Conservation (phyloP, 1,140 invertebrate species). For the Drosophila melanica region DNA sequence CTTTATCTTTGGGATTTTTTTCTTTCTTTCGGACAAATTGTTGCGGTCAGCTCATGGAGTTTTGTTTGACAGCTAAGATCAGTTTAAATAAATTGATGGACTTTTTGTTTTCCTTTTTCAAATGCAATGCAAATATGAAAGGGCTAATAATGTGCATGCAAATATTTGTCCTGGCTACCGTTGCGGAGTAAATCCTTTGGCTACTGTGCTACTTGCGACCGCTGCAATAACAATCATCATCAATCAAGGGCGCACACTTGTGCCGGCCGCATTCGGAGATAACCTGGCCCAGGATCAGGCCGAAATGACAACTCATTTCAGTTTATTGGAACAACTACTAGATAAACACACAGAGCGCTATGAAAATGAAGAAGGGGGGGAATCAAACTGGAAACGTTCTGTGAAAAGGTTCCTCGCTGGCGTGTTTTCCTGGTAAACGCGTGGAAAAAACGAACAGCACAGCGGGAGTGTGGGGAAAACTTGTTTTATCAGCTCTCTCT, state of each 20-base stretch:
- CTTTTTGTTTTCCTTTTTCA: slow-evolving; percentile 3
- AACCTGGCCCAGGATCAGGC: slow-evolving; percentile 6
- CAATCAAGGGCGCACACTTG: slow-evolving; percentile 68
- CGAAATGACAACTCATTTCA: slow-evolving; percentile 65
- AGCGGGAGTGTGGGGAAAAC: slow-evolving; percentile 46
- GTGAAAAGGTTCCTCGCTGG: slow-evolving; percentile 53
- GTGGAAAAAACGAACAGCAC: slow-evolving; percentile 56
- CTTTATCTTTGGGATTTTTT: slow-evolving; percentile 35
- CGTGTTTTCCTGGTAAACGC: slow-evolving; percentile 73
- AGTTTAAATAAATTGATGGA: slow-evolving; percentile 51
- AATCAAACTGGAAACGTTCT: slow-evolving; percentile 31
- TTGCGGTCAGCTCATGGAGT: slow-evolving; percentile 55
- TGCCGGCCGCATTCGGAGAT: slow-evolving; percentile 24
- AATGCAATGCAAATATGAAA: slow-evolving; percentile 57
- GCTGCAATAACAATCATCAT: slow-evolving; percentile 51
- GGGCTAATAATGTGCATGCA: slow-evolving; percentile 42
- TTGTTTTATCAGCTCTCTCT: slow-evolving; percentile 66
- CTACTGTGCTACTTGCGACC: slow-evolving; percentile 68
- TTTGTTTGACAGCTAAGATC: slow-evolving; percentile 29
- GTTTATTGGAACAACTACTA: slow-evolving; percentile 61
- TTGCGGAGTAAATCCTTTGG: slow-evolving; percentile 34
- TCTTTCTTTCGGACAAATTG: slow-evolving; percentile 63
- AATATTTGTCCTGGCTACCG: slow-evolving; percentile 73
- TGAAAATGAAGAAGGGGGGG: neutral
- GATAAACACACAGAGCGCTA: slow-evolving; percentile 39